phyloP scores from a whole-genome alignment of 2,888 invertebrate genomes.

The Glaucopsyche alexis region DNA sequence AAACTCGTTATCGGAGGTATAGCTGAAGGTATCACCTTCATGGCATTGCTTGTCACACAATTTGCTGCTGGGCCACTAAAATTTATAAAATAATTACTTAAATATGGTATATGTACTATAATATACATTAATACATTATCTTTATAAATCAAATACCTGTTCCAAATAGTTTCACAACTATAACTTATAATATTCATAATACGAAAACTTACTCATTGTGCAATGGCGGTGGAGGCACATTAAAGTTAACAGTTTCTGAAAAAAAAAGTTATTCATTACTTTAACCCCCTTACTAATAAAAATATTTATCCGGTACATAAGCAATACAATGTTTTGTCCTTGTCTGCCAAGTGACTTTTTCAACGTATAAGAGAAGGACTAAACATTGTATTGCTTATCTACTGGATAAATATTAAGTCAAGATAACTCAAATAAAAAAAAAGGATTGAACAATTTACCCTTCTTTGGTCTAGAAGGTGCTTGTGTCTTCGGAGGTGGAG shows the following conservation, averaged over 20 bases:
- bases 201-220: constrained; percentile 33
- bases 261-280: neutral
- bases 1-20: neutral
- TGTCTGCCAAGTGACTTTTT: too few species aligned
- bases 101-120: neutral
- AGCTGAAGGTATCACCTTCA: constrained; percentile 33
- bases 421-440: neutral
- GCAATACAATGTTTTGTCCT: too few species aligned
- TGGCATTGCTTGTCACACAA: constrained; percentile 35
- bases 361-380: too few species aligned
- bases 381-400: too few species aligned
- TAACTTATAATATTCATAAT: neutral
- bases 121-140: neutral
- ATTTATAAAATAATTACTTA: constrained; percentile 35
- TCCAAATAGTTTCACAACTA: too few species aligned
- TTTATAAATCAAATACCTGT: too few species aligned
- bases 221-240: constrained; percentile 5
- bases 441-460: neutral
- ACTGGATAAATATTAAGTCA: too few species aligned
- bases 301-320: too few species aligned
- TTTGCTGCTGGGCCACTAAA: constrained; percentile 31
- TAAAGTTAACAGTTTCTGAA: constrained; percentile 11
- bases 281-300: too few species aligned
- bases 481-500: constrained; percentile 36
- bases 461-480: neutral